These are phyloP conservation scores for Mirounga angustirostris DNA, from an alignment of 2,113 vertebrate genomes.

Conservation along the genomic window DNA sequence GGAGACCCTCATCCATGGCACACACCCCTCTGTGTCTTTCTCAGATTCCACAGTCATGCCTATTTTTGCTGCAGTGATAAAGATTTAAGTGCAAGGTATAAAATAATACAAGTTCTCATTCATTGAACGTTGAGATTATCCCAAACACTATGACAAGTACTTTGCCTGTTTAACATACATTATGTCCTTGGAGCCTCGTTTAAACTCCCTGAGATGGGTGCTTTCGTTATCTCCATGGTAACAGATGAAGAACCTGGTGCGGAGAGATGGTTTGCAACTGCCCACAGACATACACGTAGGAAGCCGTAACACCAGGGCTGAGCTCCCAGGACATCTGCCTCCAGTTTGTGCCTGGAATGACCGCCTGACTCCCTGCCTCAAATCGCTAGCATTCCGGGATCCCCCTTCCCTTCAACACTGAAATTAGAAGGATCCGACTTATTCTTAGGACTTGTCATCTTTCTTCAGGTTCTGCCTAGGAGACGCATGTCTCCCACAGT, in stretches of 20 bases:
- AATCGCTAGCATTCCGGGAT: neutral
- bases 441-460: neutral
- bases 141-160: neutral
- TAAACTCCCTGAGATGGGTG: neutral
- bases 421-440: neutral
- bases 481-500: neutral
- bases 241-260: neutral
- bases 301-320: neutral
- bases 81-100: neutral
- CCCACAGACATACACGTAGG: neutral
- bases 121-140: neutral
- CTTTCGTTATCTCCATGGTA: neutral
- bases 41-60: neutral
- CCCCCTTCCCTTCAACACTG: neutral
- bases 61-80: neutral
- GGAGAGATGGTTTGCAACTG: neutral
- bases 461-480: neutral
- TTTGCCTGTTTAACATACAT: neutral
- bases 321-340: neutral
- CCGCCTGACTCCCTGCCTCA: neutral
- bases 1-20: neutral
- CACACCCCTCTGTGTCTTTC: neutral
- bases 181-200: neutral
- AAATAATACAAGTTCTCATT: neutral
- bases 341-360: neutral